Evolutionary conservation across 2,113 vertebrate species (phyloP).

Genomic region (Nothoprocta pentlandii): DNA sequence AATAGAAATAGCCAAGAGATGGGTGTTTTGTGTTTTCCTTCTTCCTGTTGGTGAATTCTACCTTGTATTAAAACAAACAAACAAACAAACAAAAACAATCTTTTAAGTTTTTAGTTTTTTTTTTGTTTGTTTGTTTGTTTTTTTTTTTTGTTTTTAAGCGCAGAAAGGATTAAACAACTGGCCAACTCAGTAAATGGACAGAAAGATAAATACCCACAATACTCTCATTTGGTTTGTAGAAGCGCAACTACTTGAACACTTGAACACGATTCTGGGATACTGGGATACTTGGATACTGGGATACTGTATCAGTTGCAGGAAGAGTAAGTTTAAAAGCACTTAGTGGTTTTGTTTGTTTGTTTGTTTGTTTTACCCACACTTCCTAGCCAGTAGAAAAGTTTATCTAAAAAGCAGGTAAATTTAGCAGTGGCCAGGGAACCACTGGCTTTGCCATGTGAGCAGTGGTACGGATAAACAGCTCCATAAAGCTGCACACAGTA

Average conservation of each 20-base stretch:
- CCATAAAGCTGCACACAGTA: not conserved
- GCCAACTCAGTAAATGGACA: not conserved
- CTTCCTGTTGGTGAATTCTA: not conserved
- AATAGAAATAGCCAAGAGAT: not conserved
- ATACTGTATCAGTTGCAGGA: not conserved
- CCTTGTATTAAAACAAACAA: not conserved
- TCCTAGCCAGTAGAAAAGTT: not conserved
- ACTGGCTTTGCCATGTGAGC: not conserved
- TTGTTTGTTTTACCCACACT: not conserved
- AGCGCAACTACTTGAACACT: not conserved
- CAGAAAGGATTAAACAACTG: not conserved
- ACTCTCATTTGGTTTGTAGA: not conserved
- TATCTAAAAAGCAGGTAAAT: not conserved
- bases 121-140: no score
- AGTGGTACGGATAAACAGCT: not conserved
- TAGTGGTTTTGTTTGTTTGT: not conserved
- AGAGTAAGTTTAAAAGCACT: not conserved
- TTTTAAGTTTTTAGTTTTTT: not conserved
- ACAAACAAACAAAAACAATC: not conserved
- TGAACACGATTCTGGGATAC: not conserved
- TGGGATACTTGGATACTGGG: not conserved
- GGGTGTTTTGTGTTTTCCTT: fast-evolving
- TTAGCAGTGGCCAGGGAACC: not conserved
- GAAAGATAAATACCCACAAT: not conserved
- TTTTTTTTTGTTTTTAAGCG: not conserved